Conservation (phyloP, 2,888 invertebrate genomes). For the Chaitophorus viminalis region DNA sequence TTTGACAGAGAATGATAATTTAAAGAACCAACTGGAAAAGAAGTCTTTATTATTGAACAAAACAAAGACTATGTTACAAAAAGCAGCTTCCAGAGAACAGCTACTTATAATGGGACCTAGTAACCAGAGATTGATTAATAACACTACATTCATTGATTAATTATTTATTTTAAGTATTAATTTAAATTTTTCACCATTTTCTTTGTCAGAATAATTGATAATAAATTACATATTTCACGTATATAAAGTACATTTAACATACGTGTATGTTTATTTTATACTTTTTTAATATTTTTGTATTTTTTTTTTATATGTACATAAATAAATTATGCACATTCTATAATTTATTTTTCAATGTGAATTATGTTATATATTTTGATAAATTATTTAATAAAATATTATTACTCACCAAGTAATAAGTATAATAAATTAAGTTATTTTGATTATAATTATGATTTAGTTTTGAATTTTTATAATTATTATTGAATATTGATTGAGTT, state of each 20-base stretch:
- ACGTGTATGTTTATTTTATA: not conserved
- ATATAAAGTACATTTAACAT: not conserved
- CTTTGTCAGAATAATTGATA: not conserved
- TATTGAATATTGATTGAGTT: too few species aligned
- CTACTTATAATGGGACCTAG: constrained; percentile 70
- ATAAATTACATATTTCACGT: not conserved
- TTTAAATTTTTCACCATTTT: not conserved
- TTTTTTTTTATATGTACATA: not conserved
- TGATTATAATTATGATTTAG: not conserved
- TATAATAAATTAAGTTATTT: too few species aligned
- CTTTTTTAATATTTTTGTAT: not conserved
- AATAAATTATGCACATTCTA: not conserved
- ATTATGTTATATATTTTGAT: too few species aligned
- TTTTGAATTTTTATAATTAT: too few species aligned
- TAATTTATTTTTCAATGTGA: not conserved
- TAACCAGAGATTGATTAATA: constrained; percentile 3
- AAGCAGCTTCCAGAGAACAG: constrained; percentile 76
- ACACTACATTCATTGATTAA: constrained; percentile 19
- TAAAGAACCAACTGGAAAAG: constrained; percentile 72
- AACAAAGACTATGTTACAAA: constrained; percentile 74
- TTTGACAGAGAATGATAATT: constrained; percentile 69
- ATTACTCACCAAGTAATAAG: too few species aligned
- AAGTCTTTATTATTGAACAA: constrained; percentile 74
- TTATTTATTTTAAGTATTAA: not conserved
- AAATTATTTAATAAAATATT: too few species aligned